Conservation (phyloP, 2,888 invertebrate species). For the Omphaloscelis lunosa region DNA sequence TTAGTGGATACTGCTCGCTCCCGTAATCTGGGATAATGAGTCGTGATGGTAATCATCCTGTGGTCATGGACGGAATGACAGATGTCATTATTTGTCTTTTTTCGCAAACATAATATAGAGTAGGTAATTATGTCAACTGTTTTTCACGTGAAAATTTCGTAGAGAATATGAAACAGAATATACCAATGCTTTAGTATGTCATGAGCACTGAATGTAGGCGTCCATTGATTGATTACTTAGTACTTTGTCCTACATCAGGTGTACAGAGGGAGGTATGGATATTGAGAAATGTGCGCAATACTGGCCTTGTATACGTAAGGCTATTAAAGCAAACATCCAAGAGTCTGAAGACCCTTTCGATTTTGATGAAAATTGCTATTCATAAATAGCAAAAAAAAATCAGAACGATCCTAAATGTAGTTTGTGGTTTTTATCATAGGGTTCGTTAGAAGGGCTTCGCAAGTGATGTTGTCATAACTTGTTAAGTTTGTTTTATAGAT, state of each 20-base stretch:
- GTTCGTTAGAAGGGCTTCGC: neutral
- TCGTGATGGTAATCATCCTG: slow-evolving; percentile 74
- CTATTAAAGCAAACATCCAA: slow-evolving; percentile 4
- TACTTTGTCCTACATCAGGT: neutral
- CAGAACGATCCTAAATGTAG: neutral
- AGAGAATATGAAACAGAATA: slow-evolving; percentile 17
- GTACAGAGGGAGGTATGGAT: slow-evolving; percentile 2
- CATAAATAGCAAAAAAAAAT: neutral
- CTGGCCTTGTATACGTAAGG: neutral
- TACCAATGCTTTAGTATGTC: slow-evolving; percentile 2
- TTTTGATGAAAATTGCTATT: neutral
- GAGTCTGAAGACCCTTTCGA: neutral
- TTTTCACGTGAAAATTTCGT: slow-evolving; percentile 10
- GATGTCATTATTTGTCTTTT: slow-evolving; percentile 64
- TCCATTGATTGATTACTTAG: slow-evolving; percentile 33
- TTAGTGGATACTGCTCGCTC: slow-evolving; percentile 84
- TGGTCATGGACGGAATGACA: slow-evolving; percentile 67
- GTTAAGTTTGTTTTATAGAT: neutral
- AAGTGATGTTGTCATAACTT: no score
- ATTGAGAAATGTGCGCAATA: neutral
- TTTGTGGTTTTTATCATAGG: neutral
- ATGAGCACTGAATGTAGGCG: neutral
- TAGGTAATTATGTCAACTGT: slow-evolving; percentile 26
- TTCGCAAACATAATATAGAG: slow-evolving; percentile 31
- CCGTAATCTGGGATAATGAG: slow-evolving; percentile 86